Evolutionary conservation across 2,113 vertebrate species (phyloP).

Genomic region (Amazona guildingii): DNA sequence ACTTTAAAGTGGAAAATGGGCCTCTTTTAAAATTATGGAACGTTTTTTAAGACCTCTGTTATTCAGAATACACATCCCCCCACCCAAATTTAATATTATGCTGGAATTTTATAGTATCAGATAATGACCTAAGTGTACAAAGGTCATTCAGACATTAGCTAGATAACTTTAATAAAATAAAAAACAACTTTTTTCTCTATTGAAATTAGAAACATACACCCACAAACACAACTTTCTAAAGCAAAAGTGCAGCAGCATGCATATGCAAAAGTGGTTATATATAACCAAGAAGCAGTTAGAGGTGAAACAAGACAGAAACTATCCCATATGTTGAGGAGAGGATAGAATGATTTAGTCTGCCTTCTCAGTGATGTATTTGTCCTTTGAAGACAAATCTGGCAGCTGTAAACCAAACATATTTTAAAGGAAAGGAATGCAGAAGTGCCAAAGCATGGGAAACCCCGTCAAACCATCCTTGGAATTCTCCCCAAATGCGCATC

Average conservation of each 20-base stretch:
- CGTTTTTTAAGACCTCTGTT: neutral
- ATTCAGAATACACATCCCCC: neutral
- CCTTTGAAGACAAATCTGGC: neutral
- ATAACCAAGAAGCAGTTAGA: neutral
- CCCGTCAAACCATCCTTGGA: accelerated
- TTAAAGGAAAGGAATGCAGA: neutral
- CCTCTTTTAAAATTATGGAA: neutral
- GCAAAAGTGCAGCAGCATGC: accelerated
- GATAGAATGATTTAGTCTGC: neutral
- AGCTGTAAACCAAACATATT: neutral
- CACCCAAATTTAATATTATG: neutral
- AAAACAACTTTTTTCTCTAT: neutral
- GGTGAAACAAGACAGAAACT: neutral
- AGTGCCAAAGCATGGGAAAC: accelerated
- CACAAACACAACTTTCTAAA: neutral
- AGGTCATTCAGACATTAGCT: neutral
- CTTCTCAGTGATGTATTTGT: neutral
- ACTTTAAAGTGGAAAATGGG: neutral
- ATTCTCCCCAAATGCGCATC: neutral
- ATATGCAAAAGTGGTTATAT: neutral
- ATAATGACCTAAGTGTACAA: neutral
- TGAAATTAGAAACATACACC: neutral
- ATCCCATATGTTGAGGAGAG: neutral
- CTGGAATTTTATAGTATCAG: neutral
- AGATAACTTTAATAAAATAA: neutral